Percentiles rank a stretch among this genome's conserved stretches.
Evolutionary conservation across 2,113 vertebrate genomes (phyloP).

Genomic region (Caretta caretta): DNA sequence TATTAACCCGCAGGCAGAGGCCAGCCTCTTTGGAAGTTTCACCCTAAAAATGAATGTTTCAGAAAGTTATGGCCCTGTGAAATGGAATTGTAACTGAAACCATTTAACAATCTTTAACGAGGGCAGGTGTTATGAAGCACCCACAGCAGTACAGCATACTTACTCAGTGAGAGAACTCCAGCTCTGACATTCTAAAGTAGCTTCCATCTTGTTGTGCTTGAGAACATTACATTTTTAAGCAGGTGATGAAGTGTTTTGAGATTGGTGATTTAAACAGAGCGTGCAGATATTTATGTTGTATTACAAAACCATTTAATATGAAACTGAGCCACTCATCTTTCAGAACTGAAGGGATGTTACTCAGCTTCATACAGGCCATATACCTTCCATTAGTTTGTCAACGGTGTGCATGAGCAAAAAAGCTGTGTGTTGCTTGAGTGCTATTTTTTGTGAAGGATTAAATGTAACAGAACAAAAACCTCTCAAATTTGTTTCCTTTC

Average conservation of each 20-base stretch:
- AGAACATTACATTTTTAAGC: constrained; percentile 26
- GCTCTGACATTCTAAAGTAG: neutral
- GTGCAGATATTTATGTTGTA: neutral
- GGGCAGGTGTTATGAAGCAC: neutral
- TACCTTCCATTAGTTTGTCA: constrained; percentile 7
- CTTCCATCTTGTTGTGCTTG: neutral
- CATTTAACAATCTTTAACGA: constrained; percentile 30
- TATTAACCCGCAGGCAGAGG: neutral
- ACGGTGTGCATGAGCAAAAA: neutral
- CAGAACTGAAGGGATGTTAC: neutral
- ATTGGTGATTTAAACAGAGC: neutral
- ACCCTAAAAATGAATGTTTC: constrained; percentile 41
- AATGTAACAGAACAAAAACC: neutral
- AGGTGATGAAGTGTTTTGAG: constrained; percentile 1
- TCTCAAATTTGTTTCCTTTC: neutral
- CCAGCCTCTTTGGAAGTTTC: constrained; percentile 25
- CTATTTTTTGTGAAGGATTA: neutral
- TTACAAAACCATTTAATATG: rapidly evolving
- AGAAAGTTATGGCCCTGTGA: constrained; percentile 36
- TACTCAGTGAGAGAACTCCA: neutral
- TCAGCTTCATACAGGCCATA: neutral
- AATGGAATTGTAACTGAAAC: constrained; percentile 51
- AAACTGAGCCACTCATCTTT: neutral
- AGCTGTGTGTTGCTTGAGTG: neutral
- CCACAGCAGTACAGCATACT: neutral